Percentiles rank a stretch among this genome's conserved stretches.
Evolutionary conservation across 2,888 invertebrate species (phyloP).

Genomic region (Falcaria lacertinaria): DNA sequence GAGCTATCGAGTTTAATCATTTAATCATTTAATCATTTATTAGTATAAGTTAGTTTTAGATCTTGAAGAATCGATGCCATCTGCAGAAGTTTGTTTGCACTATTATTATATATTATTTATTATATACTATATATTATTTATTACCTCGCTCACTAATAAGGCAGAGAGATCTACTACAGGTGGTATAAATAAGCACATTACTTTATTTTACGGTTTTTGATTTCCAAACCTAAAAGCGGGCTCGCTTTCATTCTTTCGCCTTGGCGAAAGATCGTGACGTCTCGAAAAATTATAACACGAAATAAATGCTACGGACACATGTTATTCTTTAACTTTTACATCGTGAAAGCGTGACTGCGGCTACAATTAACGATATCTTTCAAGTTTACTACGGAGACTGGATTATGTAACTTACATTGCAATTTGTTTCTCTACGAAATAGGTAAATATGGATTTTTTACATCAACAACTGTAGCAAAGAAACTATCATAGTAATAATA

Average conservation of each 20-base stretch:
- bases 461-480: too few relatives aligned
- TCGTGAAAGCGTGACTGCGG: slow-evolving; percentile 50
- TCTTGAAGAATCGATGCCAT: too few relatives aligned
- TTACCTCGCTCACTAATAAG: too few relatives aligned
- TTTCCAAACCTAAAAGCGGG: neutral
- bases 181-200: neutral
- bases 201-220: neutral
- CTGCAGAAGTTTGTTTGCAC: too few relatives aligned
- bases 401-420: neutral
- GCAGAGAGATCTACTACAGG: too few relatives aligned
- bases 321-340: slow-evolving; percentile 7
- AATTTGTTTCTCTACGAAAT: neutral
- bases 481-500: too few relatives aligned
- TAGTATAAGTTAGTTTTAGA: too few relatives aligned
- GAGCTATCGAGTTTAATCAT: too few relatives aligned
- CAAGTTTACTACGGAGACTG: neutral
- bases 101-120: too few relatives aligned
- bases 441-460: neutral
- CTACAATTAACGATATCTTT: slow-evolving; percentile 39
- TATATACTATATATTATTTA: too few relatives aligned
- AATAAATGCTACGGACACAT: slow-evolving; percentile 1
- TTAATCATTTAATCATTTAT: too few relatives aligned
- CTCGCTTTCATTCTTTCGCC: neutral
- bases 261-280: neutral
- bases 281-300: neutral